These are phyloP conservation scores for Neocrepidodera transversa DNA, from an alignment of 2,888 invertebrate species.

Conservation along the genomic window DNA sequence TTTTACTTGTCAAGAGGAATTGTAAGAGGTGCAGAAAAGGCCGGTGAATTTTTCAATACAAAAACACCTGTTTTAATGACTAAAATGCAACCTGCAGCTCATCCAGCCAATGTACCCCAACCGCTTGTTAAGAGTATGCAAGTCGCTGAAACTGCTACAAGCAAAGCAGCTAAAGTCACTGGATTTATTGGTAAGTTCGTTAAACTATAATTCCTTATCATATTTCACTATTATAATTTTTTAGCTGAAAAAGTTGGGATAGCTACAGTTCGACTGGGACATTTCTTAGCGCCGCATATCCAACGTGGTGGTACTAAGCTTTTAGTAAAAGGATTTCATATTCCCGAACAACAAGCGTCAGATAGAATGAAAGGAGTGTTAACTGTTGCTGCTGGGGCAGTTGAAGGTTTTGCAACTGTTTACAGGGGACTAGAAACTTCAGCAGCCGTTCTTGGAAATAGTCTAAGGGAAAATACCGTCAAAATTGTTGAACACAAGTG, in stretches of 20 bases:
- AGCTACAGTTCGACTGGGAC: slow-evolving; percentile 72
- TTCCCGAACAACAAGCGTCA: slow-evolving; percentile 64
- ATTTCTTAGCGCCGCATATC: slow-evolving; percentile 72
- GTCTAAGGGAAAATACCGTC: slow-evolving; percentile 75
- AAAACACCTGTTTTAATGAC: slow-evolving; percentile 69
- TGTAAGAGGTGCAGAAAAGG: slow-evolving; percentile 71
- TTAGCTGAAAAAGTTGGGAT: slow-evolving; percentile 68
- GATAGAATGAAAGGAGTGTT: slow-evolving; percentile 67
- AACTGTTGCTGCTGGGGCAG: slow-evolving; percentile 74
- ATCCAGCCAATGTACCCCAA: slow-evolving; percentile 62
- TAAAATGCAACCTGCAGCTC: slow-evolving; percentile 61
- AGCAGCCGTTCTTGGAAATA: slow-evolving; percentile 69
- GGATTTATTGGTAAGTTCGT: slow-evolving; percentile 67
- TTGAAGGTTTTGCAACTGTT: slow-evolving; percentile 74
- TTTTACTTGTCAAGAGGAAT: slow-evolving; percentile 72
- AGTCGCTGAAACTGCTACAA: slow-evolving; percentile 72
- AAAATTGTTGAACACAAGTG: slow-evolving; percentile 77
- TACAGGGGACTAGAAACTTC: slow-evolving; percentile 76
- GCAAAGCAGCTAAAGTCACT: slow-evolving; percentile 72
- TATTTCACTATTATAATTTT: too few relatives aligned
- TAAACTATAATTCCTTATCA: neutral
- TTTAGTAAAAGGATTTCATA: slow-evolving; percentile 65
- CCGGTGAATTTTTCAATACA: slow-evolving; percentile 66
- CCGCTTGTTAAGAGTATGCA: slow-evolving; percentile 67
- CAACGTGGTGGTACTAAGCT: slow-evolving; percentile 69